Evolutionary conservation across 2,797 vertebrate genomes (phyloP), one percentile per base, ranked within the genome.

Genomic region (Pelochelys cantorii): DNA sequence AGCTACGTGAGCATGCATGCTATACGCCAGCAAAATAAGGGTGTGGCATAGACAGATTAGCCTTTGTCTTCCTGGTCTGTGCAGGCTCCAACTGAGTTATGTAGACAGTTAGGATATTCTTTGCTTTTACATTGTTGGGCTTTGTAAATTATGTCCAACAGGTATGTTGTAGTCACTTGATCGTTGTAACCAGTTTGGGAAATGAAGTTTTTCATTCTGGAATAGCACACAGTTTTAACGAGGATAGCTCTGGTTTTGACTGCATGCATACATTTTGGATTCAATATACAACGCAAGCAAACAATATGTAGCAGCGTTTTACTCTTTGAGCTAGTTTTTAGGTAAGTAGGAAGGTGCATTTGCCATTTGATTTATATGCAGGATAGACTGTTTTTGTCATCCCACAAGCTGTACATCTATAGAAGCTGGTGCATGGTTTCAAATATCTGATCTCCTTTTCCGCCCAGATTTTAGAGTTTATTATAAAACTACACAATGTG

Each of bases 101-200:
- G 57, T 48, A 59, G n/a, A 59, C 54, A 87, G 25, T n/a, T 93
- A 81, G 78, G 4, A n/a, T 83, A 11, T 54, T 22, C 29, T 71
- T 20, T 71, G 65, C 75, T 91, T 17, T 84, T 11, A 11, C 59
- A 3, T 90, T 90, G 29, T 79, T 79, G 60, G 34, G 12, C 80
- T 92, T 84, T 85, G 31, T n/a, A 74, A 85, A 15, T 27, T 55
- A 65, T 3, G 4, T 71, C 74, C 92, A n/a, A 93, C 87, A 90
- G 29, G 22, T 84, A 31, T 68, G 0, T 79, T 88, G 79, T 53
- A 88, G 57, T 55, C 11, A 71, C 9, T 34, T 0, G 60, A 42
- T 9, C 87, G 42, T 85, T 93, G 13, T 6, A 85, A 57, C 65
- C 79, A 3, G 3, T 3, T 65, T 87, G 17, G 31, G 34, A 2